Evolutionary conservation across 2,888 invertebrate species (phyloP), one percentile per base, ranked within the genome.

Genomic region (Clostera curtula): DNA sequence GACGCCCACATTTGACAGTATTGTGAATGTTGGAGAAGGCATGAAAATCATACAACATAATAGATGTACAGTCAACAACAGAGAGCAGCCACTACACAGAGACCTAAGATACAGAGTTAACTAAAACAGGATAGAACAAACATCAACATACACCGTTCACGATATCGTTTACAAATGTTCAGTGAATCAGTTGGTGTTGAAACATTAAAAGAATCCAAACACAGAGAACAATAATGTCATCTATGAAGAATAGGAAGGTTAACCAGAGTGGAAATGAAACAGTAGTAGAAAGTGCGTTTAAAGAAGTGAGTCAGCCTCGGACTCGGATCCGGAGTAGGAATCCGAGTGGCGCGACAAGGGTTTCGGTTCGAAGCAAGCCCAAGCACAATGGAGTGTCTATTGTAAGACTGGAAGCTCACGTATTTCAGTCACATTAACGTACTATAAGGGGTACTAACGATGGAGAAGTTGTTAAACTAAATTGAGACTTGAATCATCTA

Each of bases 1-100:
- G 56, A 67, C 71, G 74, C 79, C 80, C 79, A 72, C 58, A 62
- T 67, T 67, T 77, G 77, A 64, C 61, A 77, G 82, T 83, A 82
- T 76, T 79, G 80, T 82, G 77, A 82, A 79, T 82, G 83, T 83
- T 71, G 61, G 65, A 82, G 74, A 80, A 82, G 80, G 83, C 83
- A 80, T 75, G 73, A 79, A 71, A 80, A 77, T 76, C 66, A 77
- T 76, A 82, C 74, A 83, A 82, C 79, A 79, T 74, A 80, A 82
- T 75, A 76, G 71, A 74, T 59, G 63, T 69, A 83, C 83, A 83
- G 67, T 76, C 74, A 74, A 83, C 83, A 85, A 85, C 84, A 84
- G 76, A 79, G 72, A 84, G 72, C 85, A 85, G 85, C 83, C 83
- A 84, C 84, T 85, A 85, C 80, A 82, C 82, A 84, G 76, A 82